phyloP scores from a whole-genome alignment of 2,888 invertebrate species.

The Eudemis profundana region DNA sequence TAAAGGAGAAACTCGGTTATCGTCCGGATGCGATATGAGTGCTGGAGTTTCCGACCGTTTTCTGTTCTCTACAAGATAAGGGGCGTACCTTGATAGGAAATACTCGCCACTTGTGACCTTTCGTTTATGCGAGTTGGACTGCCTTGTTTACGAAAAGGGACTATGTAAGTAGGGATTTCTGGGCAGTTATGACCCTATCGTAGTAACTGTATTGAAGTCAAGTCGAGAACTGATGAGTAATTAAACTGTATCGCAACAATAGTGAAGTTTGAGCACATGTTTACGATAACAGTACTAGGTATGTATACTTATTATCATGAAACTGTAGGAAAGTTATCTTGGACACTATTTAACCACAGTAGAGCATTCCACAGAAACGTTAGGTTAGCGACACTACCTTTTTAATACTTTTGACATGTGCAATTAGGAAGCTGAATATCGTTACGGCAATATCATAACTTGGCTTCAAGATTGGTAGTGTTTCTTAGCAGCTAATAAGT shows the following conservation, averaged over 20 bases:
- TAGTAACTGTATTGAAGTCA: not conserved
- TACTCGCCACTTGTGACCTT: not conserved
- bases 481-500: too few relatives aligned
- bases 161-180: not conserved
- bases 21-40: constrained; percentile 21
- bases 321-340: too few relatives aligned
- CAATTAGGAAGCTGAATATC: too few relatives aligned
- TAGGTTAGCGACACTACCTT: too few relatives aligned
- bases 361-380: too few relatives aligned
- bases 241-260: constrained; percentile 12
- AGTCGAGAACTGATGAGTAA: constrained; percentile 6
- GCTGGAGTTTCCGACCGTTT: constrained; percentile 13
- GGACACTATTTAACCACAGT: too few relatives aligned
- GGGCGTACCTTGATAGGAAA: not conserved
- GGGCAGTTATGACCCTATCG: not conserved
- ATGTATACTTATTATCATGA: too few relatives aligned
- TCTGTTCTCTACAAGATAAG: not conserved
- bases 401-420: too few relatives aligned
- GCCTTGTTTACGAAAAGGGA: not conserved
- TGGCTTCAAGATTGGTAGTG: too few relatives aligned
- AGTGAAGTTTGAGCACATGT: not conserved
- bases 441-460: too few relatives aligned
- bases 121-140: not conserved
- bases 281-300: too few relatives aligned
- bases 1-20: constrained; percentile 19